A percentile compares a stretch with the other conserved stretches of the same genome.
phyloP scores from a whole-genome alignment of 2,113 vertebrate genomes.

The Clarias macrocephalus region DNA sequence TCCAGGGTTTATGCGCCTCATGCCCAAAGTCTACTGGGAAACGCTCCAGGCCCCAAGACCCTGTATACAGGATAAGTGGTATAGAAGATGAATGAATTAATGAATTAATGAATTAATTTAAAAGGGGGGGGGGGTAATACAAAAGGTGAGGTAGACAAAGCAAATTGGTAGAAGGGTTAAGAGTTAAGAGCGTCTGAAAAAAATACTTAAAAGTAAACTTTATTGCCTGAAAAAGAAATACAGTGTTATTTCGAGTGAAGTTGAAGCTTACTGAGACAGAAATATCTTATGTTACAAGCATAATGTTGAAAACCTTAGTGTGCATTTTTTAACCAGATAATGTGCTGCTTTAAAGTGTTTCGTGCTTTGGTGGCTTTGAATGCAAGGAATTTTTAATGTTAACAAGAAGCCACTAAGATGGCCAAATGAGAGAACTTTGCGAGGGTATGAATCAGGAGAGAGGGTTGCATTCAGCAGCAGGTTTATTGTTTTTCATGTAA shows the following conservation, averaged over 20 bases:
- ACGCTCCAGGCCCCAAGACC: no score
- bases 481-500: conserved; percentile 5
- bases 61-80: no score
- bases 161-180: background rate
- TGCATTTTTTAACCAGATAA: background rate
- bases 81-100: no score
- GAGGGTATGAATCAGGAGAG: background rate
- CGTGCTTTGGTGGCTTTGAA: background rate
- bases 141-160: background rate
- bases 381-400: background rate
- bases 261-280: background rate
- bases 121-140: background rate
- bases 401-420: background rate
- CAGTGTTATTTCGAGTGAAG: background rate
- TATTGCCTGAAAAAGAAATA: background rate
- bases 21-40: no score
- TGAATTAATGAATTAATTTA: background rate
- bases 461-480: background rate
- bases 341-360: background rate
- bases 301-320: background rate
- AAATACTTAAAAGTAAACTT: no score
- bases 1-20: no score
- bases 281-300: background rate
- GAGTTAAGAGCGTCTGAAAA: background rate
- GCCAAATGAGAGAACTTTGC: background rate